Percentiles rank a stretch among this genome's conserved stretches.
phyloP scores from a whole-genome alignment of 2,797 vertebrate species.

The Capromys pilorides region DNA sequence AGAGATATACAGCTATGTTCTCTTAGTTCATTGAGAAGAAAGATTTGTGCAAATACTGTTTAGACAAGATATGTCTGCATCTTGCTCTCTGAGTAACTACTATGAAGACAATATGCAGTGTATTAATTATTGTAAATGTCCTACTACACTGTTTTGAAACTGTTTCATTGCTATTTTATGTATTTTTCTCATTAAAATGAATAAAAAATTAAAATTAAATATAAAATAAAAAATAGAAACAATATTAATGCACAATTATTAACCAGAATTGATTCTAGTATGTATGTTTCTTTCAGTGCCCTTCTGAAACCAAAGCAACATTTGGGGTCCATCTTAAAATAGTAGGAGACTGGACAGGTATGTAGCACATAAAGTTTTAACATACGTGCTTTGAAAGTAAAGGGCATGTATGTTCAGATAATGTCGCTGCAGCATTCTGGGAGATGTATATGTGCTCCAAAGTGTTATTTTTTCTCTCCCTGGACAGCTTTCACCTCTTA shows the following conservation, averaged over 20 bases:
- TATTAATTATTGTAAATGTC: too few relatives aligned
- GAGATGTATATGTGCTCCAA: background rate
- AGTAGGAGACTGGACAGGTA: slow-evolving; percentile 99
- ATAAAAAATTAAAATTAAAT: too few relatives aligned
- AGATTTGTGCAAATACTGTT: too few relatives aligned
- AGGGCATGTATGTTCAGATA: background rate
- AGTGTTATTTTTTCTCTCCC: slow-evolving; percentile 6
- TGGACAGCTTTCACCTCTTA: slow-evolving; percentile 20
- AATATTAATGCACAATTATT: slow-evolving; percentile 61
- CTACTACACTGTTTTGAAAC: too few relatives aligned
- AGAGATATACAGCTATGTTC: too few relatives aligned
- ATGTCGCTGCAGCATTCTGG: background rate
- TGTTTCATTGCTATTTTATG: too few relatives aligned
- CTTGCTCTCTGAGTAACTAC: too few relatives aligned
- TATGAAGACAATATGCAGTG: too few relatives aligned
- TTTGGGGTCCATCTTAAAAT: slow-evolving; percentile 97
- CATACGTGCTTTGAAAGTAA: slow-evolving; percentile 35
- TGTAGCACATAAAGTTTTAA: slow-evolving; percentile 80
- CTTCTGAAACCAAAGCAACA: slow-evolving; percentile 93
- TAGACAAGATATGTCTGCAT: too few relatives aligned
- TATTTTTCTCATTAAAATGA: too few relatives aligned
- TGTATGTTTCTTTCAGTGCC: slow-evolving; percentile 92
- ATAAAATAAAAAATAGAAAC: too few relatives aligned
- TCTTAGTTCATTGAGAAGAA: too few relatives aligned
- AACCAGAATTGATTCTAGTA: slow-evolving; percentile 75